Percentiles rank a stretch among this genome's conserved stretches.
Conservation (phyloP, 2,113 vertebrate genomes). For the Rostratula benghalensis region DNA sequence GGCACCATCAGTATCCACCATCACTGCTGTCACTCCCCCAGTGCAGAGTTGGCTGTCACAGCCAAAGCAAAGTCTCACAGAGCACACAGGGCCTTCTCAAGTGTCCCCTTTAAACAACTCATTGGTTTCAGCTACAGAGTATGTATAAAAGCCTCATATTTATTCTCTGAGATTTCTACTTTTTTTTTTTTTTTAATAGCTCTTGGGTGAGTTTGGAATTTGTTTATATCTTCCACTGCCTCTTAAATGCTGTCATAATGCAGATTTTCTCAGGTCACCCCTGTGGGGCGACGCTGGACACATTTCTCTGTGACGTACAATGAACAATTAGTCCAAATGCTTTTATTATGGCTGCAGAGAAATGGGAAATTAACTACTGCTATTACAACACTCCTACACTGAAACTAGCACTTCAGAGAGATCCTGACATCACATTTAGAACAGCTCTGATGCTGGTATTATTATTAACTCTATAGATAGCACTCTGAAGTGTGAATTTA, state of each 20-base stretch:
- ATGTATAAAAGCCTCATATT: accelerated
- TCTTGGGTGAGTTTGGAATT: not conserved
- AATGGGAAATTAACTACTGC: not conserved
- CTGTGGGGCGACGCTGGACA: not conserved
- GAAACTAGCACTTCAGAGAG: not conserved
- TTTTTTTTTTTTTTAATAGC: not conserved
- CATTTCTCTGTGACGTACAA: not conserved
- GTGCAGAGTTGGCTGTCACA: not conserved
- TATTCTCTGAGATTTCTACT: not conserved
- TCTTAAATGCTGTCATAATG: not conserved
- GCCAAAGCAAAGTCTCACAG: not conserved
- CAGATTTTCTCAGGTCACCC: not conserved
- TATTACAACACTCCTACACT: not conserved
- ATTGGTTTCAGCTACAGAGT: not conserved
- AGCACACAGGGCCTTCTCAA: not conserved
- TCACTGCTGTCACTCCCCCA: not conserved
- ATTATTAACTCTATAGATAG: not conserved
- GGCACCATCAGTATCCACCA: not conserved
- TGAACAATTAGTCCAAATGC: not conserved
- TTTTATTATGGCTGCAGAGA: not conserved
- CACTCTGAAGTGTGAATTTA: not conserved
- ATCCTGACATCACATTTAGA: not conserved
- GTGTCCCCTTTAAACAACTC: not conserved
- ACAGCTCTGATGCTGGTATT: not conserved
- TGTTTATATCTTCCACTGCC: not conserved